Evolutionary conservation across 2,888 invertebrate genomes (phyloP), one percentile per base, ranked within the genome.

Genomic region (Lycocerus yunnanus): DNA sequence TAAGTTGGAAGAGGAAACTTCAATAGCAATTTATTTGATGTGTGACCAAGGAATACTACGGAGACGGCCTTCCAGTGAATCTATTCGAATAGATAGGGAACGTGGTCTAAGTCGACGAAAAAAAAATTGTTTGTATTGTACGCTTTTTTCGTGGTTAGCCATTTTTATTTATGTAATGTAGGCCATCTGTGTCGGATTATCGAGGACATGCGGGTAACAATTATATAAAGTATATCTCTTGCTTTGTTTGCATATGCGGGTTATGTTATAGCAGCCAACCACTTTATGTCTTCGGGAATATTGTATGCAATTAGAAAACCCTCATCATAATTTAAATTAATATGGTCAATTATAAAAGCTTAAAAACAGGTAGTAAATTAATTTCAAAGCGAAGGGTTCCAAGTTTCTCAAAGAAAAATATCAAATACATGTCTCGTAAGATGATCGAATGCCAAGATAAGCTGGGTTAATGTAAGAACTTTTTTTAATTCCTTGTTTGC

Each of bases 141-240:
- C 5, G 16, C 27, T 24, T 15, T 18, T 21, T 43, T 24, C 15
- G 15, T 61, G n/a, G 15, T 71, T 13, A 59, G 58, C 14, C 20
- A 20, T 71, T 71, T 15, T 63, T 65, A 24, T 16, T 43, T 21
- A 24, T 18, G 63, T 43, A 60, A 73, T 66, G 61, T 76, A 76
- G 69, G 71, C 27, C 76, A 72, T 73, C 65, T 68, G 72, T 61
- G 27, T 43, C 43, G 43, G 43, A 78, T 78, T 78, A 76, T 80
- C 79, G 81, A 80, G 81, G 81, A 78, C 81, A 83, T 82, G 81
- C 81, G 82, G 83, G 81, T 77, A 74, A 75, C 79, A 72, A 72
- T 73, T 72, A 70, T 66, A 71, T 73, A 72, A 75, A 75, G 66
- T 24, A 68, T 75, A 67, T 71, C 60, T 15, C 59, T 60, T 6